phyloP scores from a whole-genome alignment of 2,113 vertebrate genomes.

The Ciconia boyciana region DNA sequence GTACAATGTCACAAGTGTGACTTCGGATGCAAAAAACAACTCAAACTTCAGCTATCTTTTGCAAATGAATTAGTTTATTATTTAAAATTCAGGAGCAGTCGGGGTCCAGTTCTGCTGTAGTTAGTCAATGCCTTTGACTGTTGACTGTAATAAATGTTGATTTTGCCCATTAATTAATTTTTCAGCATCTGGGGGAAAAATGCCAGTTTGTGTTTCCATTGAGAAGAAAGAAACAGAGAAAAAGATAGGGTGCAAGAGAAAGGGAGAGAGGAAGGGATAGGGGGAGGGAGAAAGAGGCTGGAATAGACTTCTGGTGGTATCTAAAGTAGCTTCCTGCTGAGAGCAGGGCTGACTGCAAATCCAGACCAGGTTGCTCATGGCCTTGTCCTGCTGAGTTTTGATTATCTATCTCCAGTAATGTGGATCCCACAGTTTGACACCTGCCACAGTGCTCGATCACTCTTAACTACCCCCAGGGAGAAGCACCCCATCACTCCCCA shows the following conservation, averaged over 20 bases:
- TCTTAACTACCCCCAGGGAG: not conserved
- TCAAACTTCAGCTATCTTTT: not conserved
- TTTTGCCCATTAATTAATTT: not conserved
- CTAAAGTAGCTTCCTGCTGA: not conserved
- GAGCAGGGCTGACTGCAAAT: not conserved
- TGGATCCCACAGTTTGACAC: not conserved
- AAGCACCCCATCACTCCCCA: not conserved
- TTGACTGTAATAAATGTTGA: not conserved
- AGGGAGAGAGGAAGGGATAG: not conserved
- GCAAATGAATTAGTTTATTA: not conserved
- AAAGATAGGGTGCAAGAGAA: not conserved
- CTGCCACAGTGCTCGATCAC: not conserved
- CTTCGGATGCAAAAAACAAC: not conserved
- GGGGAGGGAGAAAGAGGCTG: not conserved
- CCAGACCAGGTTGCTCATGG: not conserved
- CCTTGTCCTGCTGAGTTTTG: not conserved
- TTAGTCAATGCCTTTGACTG: not conserved
- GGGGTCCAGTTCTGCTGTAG: not conserved
- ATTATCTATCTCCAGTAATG: not conserved
- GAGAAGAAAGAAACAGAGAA: not conserved
- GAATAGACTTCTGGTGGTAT: not conserved
- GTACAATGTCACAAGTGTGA: not conserved
- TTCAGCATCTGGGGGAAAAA: not conserved
- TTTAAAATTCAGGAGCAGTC: not conserved
- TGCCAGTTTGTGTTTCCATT: not conserved